Evolutionary conservation across 1,140 invertebrate genomes (phyloP).

Genomic region (Brachionus sp.): DNA sequence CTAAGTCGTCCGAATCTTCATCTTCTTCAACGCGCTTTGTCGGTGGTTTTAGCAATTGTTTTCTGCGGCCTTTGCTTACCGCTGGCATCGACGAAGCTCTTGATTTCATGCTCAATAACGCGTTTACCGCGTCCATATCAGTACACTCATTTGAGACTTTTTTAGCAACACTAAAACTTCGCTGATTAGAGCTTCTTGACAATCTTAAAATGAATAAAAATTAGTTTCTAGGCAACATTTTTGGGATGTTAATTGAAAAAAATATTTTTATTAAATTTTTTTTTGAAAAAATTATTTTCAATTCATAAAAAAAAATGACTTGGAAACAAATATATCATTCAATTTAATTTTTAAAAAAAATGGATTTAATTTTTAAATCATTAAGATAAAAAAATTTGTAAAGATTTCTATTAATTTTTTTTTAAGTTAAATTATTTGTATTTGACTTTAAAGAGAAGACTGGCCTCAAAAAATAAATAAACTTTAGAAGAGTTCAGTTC

Average conservation of each 20-base stretch:
- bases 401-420: no score
- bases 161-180: background rate
- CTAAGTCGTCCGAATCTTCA: background rate
- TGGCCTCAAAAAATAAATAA: no score
- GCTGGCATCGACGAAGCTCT: constrained; percentile 11
- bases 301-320: no score
- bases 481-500: no score
- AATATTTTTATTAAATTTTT: background rate
- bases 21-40: background rate
- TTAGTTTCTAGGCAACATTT: constrained; percentile 5
- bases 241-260: background rate
- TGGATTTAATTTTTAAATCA: no score
- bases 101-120: constrained; percentile 32
- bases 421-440: no score
- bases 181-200: background rate
- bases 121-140: constrained; percentile 37
- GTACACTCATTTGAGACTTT: background rate
- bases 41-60: constrained; percentile 5
- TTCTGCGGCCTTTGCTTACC: background rate
- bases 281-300: background rate
- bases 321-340: no score
- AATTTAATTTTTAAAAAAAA: no score
- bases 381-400: no score
- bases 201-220: background rate
- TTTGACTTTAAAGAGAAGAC: no score